These are phyloP conservation scores for Pyrocoelia pectoralis DNA, from an alignment of 2,888 invertebrate species.

Conservation along the genomic window DNA sequence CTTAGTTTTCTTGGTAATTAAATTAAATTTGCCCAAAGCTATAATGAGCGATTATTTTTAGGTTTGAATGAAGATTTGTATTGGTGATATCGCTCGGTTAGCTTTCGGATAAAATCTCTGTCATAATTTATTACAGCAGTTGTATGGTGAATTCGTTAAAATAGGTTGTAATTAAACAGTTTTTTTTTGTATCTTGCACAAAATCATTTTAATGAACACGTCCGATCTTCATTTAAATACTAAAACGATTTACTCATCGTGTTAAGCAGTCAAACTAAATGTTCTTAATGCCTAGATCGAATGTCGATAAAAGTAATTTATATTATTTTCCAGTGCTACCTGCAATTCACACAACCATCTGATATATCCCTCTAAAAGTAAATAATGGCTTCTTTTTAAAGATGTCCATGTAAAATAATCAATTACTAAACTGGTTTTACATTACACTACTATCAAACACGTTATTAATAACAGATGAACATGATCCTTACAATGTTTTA, in stretches of 20 bases:
- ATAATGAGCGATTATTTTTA: neutral
- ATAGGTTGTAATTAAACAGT: conserved; percentile 26
- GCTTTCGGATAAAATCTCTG: conserved; percentile 22
- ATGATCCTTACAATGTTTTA: neutral
- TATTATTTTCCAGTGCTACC: conserved; percentile 36
- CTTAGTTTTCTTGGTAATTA: too few species aligned
- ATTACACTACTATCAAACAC: conserved; percentile 3
- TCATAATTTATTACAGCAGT: conserved; percentile 19
- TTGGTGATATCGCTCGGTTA: neutral
- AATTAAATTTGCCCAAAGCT: too few species aligned
- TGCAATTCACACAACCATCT: conserved; percentile 39
- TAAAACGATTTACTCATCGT: conserved; percentile 37
- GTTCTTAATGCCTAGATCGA: conserved; percentile 37
- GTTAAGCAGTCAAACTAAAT: conserved; percentile 37
- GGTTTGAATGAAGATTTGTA: neutral
- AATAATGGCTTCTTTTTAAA: conserved; percentile 41
- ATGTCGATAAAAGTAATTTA: conserved; percentile 36
- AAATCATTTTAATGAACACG: conserved; percentile 38
- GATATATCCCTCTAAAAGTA: conserved; percentile 35
- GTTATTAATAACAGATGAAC: conserved; percentile 14
- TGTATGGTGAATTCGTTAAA: conserved; percentile 19
- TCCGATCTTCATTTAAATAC: conserved; percentile 36
- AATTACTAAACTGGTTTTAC: conserved; percentile 27
- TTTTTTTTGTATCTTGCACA: conserved; percentile 33
- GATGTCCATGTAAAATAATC: conserved; percentile 27